Evolutionary conservation across 2,888 invertebrate genomes (phyloP).

Genomic region (Tenthredo scrophulariae): DNA sequence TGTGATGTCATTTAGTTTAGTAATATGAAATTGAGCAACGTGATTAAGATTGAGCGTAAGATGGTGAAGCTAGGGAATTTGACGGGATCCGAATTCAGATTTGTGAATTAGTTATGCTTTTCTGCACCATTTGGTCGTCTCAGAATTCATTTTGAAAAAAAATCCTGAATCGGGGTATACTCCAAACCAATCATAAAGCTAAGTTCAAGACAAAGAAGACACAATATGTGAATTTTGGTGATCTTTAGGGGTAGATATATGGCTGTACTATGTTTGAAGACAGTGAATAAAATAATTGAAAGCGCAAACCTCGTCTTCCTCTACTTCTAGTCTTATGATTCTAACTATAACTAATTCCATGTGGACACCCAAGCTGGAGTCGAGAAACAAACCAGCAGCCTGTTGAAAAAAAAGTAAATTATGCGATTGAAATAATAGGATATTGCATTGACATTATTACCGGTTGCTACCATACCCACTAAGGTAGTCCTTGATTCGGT

Average conservation of each 20-base stretch:
- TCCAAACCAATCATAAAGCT: background rate
- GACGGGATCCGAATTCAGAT: background rate
- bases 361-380: constrained; percentile 78
- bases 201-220: background rate
- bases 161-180: background rate
- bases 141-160: background rate
- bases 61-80: constrained; percentile 48
- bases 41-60: constrained; percentile 52
- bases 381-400: constrained; percentile 73
- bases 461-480: constrained; percentile 37
- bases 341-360: constrained; percentile 81
- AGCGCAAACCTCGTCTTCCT: constrained; percentile 76
- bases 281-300: background rate
- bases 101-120: background rate
- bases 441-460: background rate
- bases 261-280: background rate
- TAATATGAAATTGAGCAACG: constrained; percentile 35
- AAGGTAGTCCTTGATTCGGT: no score
- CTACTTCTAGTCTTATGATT: constrained; percentile 78
- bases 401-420: constrained; percentile 56
- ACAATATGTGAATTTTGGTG: background rate
- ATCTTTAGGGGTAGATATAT: no score
- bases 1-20: constrained; percentile 58
- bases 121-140: background rate
- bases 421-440: background rate